Evolutionary conservation across 2,113 vertebrate species (phyloP).

Genomic region (Cyphomyrus discorhynchus): DNA sequence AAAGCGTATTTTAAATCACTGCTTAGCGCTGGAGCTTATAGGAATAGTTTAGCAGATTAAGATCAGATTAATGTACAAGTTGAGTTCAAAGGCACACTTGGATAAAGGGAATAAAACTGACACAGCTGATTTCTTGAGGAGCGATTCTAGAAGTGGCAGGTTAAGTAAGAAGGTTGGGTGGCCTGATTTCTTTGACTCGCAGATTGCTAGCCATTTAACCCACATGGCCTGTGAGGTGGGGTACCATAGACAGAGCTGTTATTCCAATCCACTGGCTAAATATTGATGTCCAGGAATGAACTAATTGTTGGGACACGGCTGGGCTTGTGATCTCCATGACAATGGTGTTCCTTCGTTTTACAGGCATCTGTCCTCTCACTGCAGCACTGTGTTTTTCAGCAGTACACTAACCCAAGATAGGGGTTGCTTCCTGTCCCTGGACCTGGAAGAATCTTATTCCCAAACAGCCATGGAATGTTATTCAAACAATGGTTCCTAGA

Average conservation of each 20-base stretch:
- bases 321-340: not conserved
- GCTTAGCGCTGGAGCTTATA: not conserved
- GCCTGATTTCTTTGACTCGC: not conserved
- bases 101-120: not conserved
- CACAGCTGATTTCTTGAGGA: not conserved
- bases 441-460: not conserved
- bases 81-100: not conserved
- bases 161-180: not conserved
- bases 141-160: not conserved
- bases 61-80: not conserved
- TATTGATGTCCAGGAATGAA: not conserved
- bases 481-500: not conserved
- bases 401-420: not conserved
- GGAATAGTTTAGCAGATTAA: not conserved
- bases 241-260: not conserved
- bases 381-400: not conserved
- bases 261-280: not conserved
- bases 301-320: not conserved
- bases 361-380: not conserved
- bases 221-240: not conserved
- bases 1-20: not conserved
- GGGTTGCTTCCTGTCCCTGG: not conserved
- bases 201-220: not conserved
- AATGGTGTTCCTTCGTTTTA: not conserved
- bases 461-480: not conserved